Base-by-base conservation (phyloP, 2,113 vertebrate species). In the Oncorhynchus keta region DNA sequence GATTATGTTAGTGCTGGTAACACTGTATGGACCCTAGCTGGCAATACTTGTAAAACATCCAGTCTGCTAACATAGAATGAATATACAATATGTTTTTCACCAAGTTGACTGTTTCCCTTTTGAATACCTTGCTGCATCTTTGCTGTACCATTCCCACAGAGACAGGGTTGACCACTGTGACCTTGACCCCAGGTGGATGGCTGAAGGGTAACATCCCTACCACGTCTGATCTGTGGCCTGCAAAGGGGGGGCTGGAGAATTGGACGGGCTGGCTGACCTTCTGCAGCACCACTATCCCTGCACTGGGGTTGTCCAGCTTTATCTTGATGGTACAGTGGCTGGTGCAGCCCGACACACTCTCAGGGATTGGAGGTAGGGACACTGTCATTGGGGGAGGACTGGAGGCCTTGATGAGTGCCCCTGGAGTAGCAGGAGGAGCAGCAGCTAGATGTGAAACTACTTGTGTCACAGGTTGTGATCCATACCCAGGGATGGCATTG, bases 131-230 rank as follows among this genome's bases (percentile, higher is more conserved):
- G 51, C 51, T 57, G 51, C 51, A 16, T 57, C 3, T 16, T 11
- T 64, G 61, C 22, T 64, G 61, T 9, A 9, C 61, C 61, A 64
- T 64, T 64, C 61, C n/a, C 61, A 39, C 39, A 9, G 39, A 8
- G 39, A 26, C 61, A 64, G 61, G 61, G 61, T 64, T 64, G n/a
- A 64, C 61, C 61, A n/a, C 61, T 24, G 61, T 64, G 18, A 64
- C 61, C 61, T 9, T 20, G 18, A 26, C 61, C 18, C 20, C 61
- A 24, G 61, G n/a, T 24, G 61, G 61, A 64, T 7, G 61, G 22
- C 22, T n/a, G 51, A 16, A 57, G 51, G 51, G 51, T 20, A 16
- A 20, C 61, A 64, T 64, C 61, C 18, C n/a, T 64, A 9, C n/a
- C 61, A 64, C 61, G 22, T 64, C 22, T 39, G 8, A 9, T 39